Evolutionary conservation across 2,113 vertebrate genomes (phyloP).

Genomic region (Hyperoodon ampullatus): DNA sequence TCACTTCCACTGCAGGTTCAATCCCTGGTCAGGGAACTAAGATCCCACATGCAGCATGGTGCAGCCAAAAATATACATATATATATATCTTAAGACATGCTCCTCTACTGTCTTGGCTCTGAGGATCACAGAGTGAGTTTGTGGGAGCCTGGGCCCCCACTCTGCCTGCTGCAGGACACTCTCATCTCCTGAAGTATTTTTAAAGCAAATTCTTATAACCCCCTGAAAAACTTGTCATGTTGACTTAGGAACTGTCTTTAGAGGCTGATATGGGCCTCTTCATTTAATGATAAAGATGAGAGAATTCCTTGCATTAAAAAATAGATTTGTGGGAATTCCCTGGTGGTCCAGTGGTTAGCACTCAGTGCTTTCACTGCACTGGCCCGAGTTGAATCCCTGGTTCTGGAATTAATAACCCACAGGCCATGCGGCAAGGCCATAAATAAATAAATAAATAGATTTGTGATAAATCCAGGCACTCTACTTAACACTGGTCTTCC

Average conservation of each 20-base stretch:
- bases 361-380: rapidly evolving
- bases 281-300: neutral
- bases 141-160: slow-evolving; percentile 41
- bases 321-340: neutral
- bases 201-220: slow-evolving; percentile 64
- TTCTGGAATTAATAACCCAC: neutral
- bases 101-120: slow-evolving; percentile 61
- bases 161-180: slow-evolving; percentile 73
- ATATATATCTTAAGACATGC: slow-evolving; percentile 68
- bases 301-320: neutral
- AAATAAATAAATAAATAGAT: neutral
- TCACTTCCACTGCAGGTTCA: neutral
- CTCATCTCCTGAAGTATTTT: slow-evolving; percentile 72
- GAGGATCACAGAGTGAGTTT: slow-evolving; percentile 61
- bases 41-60: neutral
- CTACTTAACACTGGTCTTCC: neutral
- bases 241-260: slow-evolving; percentile 69
- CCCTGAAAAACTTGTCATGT: slow-evolving; percentile 66
- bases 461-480: neutral
- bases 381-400: neutral
- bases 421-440: neutral
- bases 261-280: neutral
- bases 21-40: neutral
- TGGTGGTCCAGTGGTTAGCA: neutral
- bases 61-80: slow-evolving; percentile 15